Percentiles rank a stretch among this genome's conserved stretches.
These are phyloP conservation scores for Linnaemya vulpina DNA, from an alignment of 2,888 invertebrate species.

Conservation along the genomic window DNA sequence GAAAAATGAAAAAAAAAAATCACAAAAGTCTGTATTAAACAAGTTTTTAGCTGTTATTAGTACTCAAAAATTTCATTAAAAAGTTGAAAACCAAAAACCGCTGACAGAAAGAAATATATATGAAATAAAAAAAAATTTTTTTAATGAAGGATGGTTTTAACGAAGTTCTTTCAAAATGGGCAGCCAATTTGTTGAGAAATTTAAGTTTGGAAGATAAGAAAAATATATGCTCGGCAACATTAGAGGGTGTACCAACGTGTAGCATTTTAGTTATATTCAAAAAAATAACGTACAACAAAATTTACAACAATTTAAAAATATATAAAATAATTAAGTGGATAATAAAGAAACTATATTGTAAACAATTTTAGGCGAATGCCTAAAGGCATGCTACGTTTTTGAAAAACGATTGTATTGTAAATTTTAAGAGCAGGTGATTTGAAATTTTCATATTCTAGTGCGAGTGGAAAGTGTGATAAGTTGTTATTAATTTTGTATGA, in stretches of 20 bases:
- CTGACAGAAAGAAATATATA: too few species aligned
- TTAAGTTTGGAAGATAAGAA: neutral
- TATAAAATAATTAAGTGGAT: neutral
- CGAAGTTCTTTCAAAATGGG: too few species aligned
- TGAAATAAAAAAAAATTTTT: too few species aligned
- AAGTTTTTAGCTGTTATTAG: too few species aligned
- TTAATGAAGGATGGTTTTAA: too few species aligned
- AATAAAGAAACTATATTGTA: neutral
- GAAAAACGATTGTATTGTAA: neutral
- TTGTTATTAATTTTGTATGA: neutral
- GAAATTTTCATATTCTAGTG: neutral
- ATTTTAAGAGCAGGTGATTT: neutral
- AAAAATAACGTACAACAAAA: neutral
- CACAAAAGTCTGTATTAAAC: too few species aligned
- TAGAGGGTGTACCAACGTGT: constrained; percentile 8
- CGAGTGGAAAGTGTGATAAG: neutral
- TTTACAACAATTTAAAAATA: neutral
- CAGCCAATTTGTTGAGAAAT: too few species aligned
- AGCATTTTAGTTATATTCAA: neutral
- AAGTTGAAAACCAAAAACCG: too few species aligned
- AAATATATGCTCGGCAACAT: neutral
- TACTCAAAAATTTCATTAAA: too few species aligned
- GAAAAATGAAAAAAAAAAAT: too few species aligned
- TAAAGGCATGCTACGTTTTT: constrained; percentile 24
- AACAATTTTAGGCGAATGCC: neutral